These are phyloP conservation scores for Eubasilissa regina DNA, from an alignment of 1,140 invertebrate species.

Conservation along the genomic window DNA sequence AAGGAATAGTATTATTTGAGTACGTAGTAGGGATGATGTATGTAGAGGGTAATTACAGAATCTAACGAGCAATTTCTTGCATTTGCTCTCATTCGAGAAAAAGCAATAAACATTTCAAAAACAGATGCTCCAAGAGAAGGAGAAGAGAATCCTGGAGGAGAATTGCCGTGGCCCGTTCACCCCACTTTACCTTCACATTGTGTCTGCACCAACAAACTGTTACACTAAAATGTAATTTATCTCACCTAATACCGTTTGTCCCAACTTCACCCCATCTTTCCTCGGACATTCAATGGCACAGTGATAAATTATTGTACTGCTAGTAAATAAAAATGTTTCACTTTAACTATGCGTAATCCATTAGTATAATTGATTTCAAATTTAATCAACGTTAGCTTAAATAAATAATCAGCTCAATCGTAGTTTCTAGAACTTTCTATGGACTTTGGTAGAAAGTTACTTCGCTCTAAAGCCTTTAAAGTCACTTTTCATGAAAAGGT, in stretches of 20 bases:
- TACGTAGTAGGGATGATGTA: no score
- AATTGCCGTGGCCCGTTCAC: slow-evolving; percentile 46
- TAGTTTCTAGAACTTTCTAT: no score
- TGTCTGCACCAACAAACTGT: slow-evolving; percentile 56
- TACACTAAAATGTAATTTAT: slow-evolving; percentile 58
- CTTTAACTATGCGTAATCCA: no score
- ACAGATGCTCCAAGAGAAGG: slow-evolving; percentile 47
- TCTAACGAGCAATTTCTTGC: slow-evolving; percentile 32
- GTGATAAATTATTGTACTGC: slow-evolving; percentile 18
- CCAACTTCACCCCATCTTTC: slow-evolving; percentile 40
- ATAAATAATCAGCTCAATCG: no score
- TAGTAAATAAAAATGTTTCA: no score
- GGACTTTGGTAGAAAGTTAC: no score
- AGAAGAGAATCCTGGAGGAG: slow-evolving; percentile 36
- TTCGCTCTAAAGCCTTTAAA: no score
- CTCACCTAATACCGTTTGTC: slow-evolving; percentile 59
- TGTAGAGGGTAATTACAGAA: slow-evolving; percentile 1
- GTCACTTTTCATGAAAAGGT: no score
- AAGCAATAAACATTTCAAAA: slow-evolving; percentile 56
- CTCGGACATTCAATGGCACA: slow-evolving; percentile 12
- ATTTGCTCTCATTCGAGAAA: slow-evolving; percentile 47
- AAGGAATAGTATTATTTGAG: no score
- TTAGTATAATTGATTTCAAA: no score
- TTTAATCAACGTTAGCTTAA: no score
- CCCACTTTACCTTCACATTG: slow-evolving; percentile 43